Conservation (phyloP, 2,113 vertebrate species). For the Tachuris rubrigastra region DNA sequence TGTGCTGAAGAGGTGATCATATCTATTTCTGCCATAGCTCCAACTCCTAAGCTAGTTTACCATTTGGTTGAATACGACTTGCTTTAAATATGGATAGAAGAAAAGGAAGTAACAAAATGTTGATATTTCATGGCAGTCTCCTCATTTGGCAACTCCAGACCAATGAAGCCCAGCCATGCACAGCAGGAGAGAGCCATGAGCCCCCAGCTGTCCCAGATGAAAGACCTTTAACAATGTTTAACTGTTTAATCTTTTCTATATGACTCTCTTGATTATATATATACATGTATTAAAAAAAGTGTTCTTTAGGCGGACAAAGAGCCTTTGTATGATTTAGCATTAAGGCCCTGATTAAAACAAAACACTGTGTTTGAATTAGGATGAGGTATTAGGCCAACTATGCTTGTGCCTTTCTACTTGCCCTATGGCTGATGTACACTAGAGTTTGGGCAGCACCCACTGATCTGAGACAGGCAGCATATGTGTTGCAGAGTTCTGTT, state of each 20-base stretch:
- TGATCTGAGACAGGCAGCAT: background rate
- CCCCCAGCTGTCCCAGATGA: fast-evolving
- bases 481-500: background rate
- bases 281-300: background rate
- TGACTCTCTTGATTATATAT: background rate
- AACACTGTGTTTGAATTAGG: background rate
- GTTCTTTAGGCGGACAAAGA: background rate
- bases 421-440: no score
- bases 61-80: background rate
- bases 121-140: background rate
- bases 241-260: background rate
- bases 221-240: background rate
- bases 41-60: background rate
- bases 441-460: background rate
- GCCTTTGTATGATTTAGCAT: background rate
- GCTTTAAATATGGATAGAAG: background rate
- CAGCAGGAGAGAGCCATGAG: background rate
- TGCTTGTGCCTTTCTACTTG: background rate
- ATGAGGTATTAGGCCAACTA: background rate
- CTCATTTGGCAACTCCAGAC: background rate
- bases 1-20: background rate
- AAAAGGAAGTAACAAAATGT: background rate
- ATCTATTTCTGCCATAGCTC: background rate
- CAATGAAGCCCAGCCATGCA: background rate
- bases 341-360: background rate